phyloP scores from a whole-genome alignment of 2,888 invertebrate genomes.

The Nemurella pictetii region DNA sequence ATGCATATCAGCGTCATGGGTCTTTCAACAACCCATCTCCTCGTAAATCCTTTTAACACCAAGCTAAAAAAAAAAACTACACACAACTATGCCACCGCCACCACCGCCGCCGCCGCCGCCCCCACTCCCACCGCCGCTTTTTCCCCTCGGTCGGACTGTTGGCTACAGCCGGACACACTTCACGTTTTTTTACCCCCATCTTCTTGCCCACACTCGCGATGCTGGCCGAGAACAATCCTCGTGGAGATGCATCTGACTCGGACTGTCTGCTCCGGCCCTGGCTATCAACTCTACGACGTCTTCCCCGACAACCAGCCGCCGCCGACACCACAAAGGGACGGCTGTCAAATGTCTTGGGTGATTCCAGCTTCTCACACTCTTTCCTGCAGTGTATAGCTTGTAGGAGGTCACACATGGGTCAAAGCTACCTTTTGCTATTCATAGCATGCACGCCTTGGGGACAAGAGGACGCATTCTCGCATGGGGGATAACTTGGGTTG shows the following conservation, averaged over 20 bases:
- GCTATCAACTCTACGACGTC: not conserved
- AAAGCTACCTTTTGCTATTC: not conserved
- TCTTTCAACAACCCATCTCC: not conserved
- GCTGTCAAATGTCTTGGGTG: not conserved
- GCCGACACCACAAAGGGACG: not conserved
- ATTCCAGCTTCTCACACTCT: not conserved
- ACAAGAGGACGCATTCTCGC: too few relatives aligned
- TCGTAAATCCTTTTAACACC: not conserved
- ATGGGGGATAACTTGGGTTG: too few relatives aligned
- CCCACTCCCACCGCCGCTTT: not conserved
- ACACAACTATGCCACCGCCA: not conserved
- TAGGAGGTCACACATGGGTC: not conserved
- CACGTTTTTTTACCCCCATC: not conserved
- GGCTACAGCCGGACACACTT: not conserved
- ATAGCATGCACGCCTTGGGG: too few relatives aligned
- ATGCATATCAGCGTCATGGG: not conserved
- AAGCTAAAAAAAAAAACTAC: not conserved
- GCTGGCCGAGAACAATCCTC: not conserved
- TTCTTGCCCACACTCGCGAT: not conserved
- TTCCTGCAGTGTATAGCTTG: too few relatives aligned
- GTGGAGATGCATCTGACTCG: not conserved
- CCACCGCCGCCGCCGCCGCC: too few relatives aligned
- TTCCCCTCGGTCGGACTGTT: not conserved
- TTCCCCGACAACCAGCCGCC: not conserved
- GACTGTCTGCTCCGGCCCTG: not conserved